These are phyloP conservation scores for Aradus depressus DNA, from an alignment of 2,888 invertebrate species.

Conservation along the genomic window DNA sequence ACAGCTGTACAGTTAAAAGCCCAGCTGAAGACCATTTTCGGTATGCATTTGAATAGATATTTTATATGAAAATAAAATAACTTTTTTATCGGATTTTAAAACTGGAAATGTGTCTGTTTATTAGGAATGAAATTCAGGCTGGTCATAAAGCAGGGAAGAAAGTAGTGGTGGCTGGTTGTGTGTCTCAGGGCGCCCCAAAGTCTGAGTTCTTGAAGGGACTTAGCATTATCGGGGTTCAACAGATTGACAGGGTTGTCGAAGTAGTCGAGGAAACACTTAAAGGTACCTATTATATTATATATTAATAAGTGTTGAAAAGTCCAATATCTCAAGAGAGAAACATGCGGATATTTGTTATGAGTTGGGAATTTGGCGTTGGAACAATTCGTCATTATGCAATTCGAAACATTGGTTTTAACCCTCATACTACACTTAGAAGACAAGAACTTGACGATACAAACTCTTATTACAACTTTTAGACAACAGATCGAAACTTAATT, in stretches of 20 bases:
- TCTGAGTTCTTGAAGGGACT: conserved; percentile 58
- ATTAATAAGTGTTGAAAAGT: too few relatives aligned
- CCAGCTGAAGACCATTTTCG: conserved; percentile 92
- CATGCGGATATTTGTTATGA: too few relatives aligned
- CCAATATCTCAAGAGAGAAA: too few relatives aligned
- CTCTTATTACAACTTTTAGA: too few relatives aligned
- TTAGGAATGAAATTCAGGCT: conserved; percentile 68
- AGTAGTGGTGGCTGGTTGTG: conserved; percentile 94
- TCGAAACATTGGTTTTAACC: too few relatives aligned
- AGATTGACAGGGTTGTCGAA: conserved; percentile 93
- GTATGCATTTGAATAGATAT: conserved; percentile 35
- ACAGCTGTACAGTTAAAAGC: conserved; percentile 96
- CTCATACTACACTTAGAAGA: too few relatives aligned
- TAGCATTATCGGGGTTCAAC: conserved; percentile 95
- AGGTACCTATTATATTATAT: too few relatives aligned
- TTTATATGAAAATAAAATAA: neutral
- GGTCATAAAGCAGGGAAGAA: conserved; percentile 64
- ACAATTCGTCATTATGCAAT: too few relatives aligned
- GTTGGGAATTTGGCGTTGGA: too few relatives aligned
- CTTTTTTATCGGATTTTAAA: neutral
- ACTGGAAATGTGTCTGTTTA: conserved; percentile 27
- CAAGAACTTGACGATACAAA: too few relatives aligned
- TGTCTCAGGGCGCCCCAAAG: conserved; percentile 85
- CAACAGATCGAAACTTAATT: too few relatives aligned
- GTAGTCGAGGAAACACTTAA: conserved; percentile 96